Evolutionary conservation across 2,113 vertebrate genomes (phyloP), one percentile per base, ranked within the genome.

Genomic region (Xiphorhynchus elegans): DNA sequence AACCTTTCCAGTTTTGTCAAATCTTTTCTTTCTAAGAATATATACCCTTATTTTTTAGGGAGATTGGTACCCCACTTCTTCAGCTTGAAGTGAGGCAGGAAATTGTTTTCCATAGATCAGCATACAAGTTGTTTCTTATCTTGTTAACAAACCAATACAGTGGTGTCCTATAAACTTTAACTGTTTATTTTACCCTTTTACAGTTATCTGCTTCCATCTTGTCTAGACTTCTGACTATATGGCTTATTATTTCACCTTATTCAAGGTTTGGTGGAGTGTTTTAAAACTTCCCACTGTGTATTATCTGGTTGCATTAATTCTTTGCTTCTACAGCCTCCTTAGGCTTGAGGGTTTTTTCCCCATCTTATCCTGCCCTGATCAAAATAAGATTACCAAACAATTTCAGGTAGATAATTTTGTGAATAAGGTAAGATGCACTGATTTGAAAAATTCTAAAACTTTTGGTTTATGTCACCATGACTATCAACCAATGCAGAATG

Each of bases 321-420:
- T 20, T 52, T 55, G 2, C 12, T 80, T 19, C 4, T 72, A 3
- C 1, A 0, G 2, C 6, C 0, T 1, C 0, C 3, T 35, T 42
- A 72, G 4, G 8, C 59, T 37, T 59, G n/a, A 18, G 37, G 37
- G 37, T 7, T 17, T 76, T 29, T 35, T n/a, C 6, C 2, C 5
- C 4, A 2, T 46, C 10, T 75, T 63, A 50, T 40, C 8, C 3
- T 2, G 44, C 18, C 2, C 16, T 1, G 2, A 8, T 66, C n/a
- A 78, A 80, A 87, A 67, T 44, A 70, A 62, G 10, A 50, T 23
- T 66, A 58, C 11, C 2, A 44, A 76, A 24, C 8, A 47, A 50
- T 13, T 53, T 67, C 7, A 53, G 3, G 11, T 29, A 46, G 4
- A 31, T 53, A 56, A 62, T 53, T 73, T 7, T 31, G 37, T 80